A percentile compares a stretch with the other conserved stretches of the same genome.
Conservation (phyloP, 2,888 invertebrate genomes). For the Yponomeuta evonymella region DNA sequence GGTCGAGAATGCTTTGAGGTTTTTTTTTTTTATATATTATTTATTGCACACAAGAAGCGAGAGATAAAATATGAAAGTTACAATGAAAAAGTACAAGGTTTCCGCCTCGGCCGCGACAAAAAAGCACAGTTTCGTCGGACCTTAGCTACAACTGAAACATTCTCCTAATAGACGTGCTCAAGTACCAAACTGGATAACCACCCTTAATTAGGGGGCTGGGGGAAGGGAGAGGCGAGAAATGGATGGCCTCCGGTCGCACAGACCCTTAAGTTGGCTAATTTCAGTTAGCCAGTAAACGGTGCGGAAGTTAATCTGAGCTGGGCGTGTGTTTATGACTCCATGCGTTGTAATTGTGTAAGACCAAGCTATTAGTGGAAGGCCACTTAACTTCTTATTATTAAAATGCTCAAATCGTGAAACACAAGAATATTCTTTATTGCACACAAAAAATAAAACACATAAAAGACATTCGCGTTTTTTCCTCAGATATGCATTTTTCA, state of each 20-base stretch:
- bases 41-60: no score
- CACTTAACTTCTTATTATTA: no score
- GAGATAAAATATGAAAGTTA: no score
- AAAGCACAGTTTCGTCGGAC: no score
- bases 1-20: no score
- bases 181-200: constrained; percentile 36
- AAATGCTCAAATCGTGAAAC: no score
- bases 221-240: constrained; percentile 33
- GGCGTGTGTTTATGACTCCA: constrained; percentile 1
- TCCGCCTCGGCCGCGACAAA: not conserved
- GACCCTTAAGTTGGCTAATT: constrained; percentile 46
- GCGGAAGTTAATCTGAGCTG: constrained; percentile 16
- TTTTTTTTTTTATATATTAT: no score
- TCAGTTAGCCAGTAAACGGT: constrained; percentile 44
- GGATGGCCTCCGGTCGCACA: constrained; percentile 39
- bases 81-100: no score
- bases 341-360: not conserved
- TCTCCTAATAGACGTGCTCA: constrained; percentile 26
- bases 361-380: not conserved
- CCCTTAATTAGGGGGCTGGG: constrained; percentile 40
- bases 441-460: no score
- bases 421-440: no score
- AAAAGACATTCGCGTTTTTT: no score
- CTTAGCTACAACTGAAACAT: constrained; percentile 10
- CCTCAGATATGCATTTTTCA: no score